These are phyloP conservation scores for Labeo catla DNA, from an alignment of 2,113 vertebrate genomes.

Conservation along the genomic window DNA sequence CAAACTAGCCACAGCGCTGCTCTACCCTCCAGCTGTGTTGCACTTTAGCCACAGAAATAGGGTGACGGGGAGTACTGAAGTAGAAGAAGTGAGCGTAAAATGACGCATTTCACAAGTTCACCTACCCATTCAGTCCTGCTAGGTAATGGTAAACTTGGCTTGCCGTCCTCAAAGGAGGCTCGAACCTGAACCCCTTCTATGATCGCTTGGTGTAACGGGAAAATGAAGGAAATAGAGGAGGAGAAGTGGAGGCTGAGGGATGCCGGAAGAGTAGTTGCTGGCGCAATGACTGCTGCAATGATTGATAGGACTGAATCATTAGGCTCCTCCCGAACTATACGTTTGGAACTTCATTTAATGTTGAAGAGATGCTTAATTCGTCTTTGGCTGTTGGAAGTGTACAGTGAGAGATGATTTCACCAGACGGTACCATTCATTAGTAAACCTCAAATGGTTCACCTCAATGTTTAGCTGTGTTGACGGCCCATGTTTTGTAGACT, in stretches of 20 bases:
- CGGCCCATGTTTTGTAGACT: not conserved
- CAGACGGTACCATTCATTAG: not conserved
- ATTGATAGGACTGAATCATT: too few species aligned
- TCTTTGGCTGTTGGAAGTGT: not conserved
- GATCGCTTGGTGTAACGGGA: too few species aligned
- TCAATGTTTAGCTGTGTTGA: not conserved
- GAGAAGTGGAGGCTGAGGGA: too few species aligned
- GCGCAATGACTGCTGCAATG: too few species aligned
- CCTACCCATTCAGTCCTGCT: too few species aligned
- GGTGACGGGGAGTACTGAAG: not conserved
- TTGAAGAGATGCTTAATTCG: not conserved
- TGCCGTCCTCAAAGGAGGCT: too few species aligned
- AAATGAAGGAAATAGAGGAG: too few species aligned
- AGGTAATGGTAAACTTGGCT: too few species aligned
- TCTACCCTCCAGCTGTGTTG: constrained; percentile 30
- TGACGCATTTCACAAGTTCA: not conserved
- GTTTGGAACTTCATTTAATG: not conserved
- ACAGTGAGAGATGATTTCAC: not conserved
- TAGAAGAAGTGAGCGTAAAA: not conserved
- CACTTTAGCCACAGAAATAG: not conserved
- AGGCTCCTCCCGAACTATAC: too few species aligned
- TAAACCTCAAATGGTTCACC: not conserved
- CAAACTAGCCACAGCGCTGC: not conserved
- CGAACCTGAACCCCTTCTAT: too few species aligned
- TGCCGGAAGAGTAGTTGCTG: too few species aligned